Evolutionary conservation across 2,797 vertebrate species (phyloP), one percentile per base, ranked within the genome.

Genomic region (Sebastiscus albofasciatus): DNA sequence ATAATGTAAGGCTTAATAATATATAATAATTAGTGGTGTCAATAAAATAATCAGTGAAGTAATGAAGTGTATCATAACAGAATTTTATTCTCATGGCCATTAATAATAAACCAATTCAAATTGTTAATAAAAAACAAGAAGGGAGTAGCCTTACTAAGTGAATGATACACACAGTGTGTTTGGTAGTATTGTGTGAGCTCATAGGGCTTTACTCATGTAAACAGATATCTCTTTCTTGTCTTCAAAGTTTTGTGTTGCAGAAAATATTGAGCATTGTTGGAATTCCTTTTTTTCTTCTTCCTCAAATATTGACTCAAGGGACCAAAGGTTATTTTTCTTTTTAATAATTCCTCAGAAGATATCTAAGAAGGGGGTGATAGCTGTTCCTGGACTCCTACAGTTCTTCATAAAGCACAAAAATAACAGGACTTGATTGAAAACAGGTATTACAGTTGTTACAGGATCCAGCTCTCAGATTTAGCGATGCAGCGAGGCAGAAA

Each of bases 311-410:
- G 77, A 85, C 87, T 67, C 36, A 54, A 80, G 75, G 78, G 77
- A 86, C 8, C n/a, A 77, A 86, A 86, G 77, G 73, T 84, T 77
- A 60, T 85, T 87, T 89, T 90, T 71, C 34, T 75, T 87, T 82
- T 64, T 22, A 70, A 31, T 67, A 75, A 83, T 85, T 87, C 60
- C 68, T 85, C 58, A 85, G 61, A 77, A 69, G 66, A 77, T 71
- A 66, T 58, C 10, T 24, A 34, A 72, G 58, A 68, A 12, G 14
- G 49, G 12, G 10, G 61, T 59, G 22, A 42, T 73, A 72, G 20
- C 26, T 73, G 60, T 85, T 86, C 61, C 18, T 64, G 42, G 65
- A 78, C 52, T 39, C 65, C 27, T 55, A n/a, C 27, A 69, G 31
- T 39, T 75, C 58, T 71, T 39, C 33, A 61, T 60, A 52, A 75